These are phyloP conservation scores for Macquaria ambigua DNA, from an alignment of 2,113 vertebrate genomes.

Conservation along the genomic window DNA sequence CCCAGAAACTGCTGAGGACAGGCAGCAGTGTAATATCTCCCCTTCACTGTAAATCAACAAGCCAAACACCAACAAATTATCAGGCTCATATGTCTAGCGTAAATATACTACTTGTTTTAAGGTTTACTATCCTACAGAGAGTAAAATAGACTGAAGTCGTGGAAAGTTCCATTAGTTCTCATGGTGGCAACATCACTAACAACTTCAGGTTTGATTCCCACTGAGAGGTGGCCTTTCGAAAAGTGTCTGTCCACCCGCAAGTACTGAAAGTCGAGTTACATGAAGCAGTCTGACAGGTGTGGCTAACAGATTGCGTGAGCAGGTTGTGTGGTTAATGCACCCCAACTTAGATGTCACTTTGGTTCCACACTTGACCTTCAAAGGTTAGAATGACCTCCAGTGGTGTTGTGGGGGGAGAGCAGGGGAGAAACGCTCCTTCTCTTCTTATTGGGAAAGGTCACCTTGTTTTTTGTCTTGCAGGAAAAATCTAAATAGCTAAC, in stretches of 20 bases:
- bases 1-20: constrained; percentile 67
- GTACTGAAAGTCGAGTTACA: constrained; percentile 47
- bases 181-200: constrained; percentile 5
- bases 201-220: constrained; percentile 48
- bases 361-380: constrained; percentile 66
- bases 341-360: constrained; percentile 55
- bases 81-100: constrained; percentile 1
- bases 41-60: constrained; percentile 57
- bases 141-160: constrained; percentile 2
- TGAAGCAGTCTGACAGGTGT: constrained; percentile 56
- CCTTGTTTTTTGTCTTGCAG: constrained; percentile 33
- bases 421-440: constrained; percentile 19
- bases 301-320: constrained; percentile 52
- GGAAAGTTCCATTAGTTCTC: constrained; percentile 26
- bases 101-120: constrained; percentile 33
- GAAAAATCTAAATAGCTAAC: constrained; percentile 7
- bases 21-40: constrained; percentile 44
- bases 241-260: constrained; percentile 50
- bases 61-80: constrained; percentile 62
- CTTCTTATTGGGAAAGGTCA: constrained; percentile 70
- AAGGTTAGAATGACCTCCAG: constrained; percentile 75
- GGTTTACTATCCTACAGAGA: constrained; percentile 7
- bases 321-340: constrained; percentile 48
- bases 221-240: constrained; percentile 71
- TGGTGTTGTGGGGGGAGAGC: constrained; percentile 22